Conservation (phyloP, 2,113 vertebrate species). For the Sminthopsis crassicaudata region DNA sequence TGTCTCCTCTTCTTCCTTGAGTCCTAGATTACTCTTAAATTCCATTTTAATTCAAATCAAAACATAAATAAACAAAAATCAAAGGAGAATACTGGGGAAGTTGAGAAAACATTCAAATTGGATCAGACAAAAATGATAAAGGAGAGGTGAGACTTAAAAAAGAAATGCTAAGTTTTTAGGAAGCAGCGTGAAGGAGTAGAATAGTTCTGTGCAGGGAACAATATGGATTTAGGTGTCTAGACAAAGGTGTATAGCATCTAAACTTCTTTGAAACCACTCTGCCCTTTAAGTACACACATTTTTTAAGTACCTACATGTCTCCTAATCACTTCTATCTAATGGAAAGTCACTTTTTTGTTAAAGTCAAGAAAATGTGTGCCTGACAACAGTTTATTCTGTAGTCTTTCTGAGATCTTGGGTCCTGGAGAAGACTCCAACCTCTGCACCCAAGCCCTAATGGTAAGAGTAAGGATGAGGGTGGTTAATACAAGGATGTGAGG, state of each 20-base stretch:
- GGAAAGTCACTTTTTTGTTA: background rate
- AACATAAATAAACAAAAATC: background rate
- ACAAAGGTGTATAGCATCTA: background rate
- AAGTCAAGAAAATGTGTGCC: background rate
- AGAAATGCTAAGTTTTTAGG: background rate
- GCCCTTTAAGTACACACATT: background rate
- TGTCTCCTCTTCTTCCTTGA: background rate
- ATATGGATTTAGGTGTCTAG: background rate
- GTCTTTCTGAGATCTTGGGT: background rate
- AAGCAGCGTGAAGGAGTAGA: background rate
- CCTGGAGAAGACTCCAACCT: background rate
- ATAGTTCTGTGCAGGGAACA: background rate
- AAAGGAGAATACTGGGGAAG: background rate
- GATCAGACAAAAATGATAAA: background rate
- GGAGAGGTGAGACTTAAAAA: background rate
- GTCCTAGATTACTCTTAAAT: background rate
- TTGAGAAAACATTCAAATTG: background rate
- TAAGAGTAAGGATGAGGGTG: background rate
- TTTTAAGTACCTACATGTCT: background rate
- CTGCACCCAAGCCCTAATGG: background rate
- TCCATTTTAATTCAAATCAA: background rate
- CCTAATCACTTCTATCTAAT: background rate
- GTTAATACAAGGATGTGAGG: constrained; percentile 26
- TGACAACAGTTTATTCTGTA: background rate
- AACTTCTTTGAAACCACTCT: background rate